Conservation (phyloP, 2,888 invertebrate species). For the Ornithoptera priamus region DNA sequence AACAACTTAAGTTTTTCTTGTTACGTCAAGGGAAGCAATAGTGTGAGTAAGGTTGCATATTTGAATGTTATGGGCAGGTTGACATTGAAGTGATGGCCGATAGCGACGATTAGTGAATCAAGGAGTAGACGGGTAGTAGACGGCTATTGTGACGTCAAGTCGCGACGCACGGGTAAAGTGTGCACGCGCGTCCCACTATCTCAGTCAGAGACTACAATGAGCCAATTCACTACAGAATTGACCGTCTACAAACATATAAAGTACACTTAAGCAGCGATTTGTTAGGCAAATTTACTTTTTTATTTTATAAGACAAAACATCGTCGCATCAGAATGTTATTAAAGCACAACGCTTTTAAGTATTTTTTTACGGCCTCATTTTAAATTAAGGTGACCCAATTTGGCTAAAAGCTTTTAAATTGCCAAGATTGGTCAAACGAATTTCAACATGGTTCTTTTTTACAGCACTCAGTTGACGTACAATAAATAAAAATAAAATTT, state of each 20-base stretch:
- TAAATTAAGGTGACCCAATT: slow-evolving; percentile 24
- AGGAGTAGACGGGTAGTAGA: slow-evolving; percentile 70
- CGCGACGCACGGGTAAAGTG: slow-evolving; percentile 52
- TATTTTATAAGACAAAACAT: neutral
- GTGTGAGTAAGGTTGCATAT: slow-evolving; percentile 32
- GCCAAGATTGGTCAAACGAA: slow-evolving; percentile 7
- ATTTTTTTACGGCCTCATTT: slow-evolving; percentile 16
- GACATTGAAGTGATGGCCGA: slow-evolving; percentile 52
- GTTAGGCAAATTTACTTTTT: neutral
- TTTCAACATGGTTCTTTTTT: slow-evolving; percentile 6
- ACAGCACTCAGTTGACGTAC: neutral
- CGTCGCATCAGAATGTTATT: neutral
- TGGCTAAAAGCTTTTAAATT: slow-evolving; percentile 22
- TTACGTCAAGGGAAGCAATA: neutral
- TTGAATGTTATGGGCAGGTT: slow-evolving; percentile 43
- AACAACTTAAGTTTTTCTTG: too few relatives aligned
- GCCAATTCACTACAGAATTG: slow-evolving; percentile 70
- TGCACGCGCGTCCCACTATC: slow-evolving; percentile 47
- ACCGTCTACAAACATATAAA: slow-evolving; percentile 28
- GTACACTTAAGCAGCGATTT: neutral
- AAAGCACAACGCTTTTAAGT: slow-evolving; percentile 27
- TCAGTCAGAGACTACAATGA: slow-evolving; percentile 61
- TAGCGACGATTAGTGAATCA: slow-evolving; percentile 54
- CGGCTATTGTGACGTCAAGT: slow-evolving; percentile 69
- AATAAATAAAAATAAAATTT: neutral